Evolutionary conservation across 2,113 vertebrate species (phyloP).

Genomic region (Symphodus melops): DNA sequence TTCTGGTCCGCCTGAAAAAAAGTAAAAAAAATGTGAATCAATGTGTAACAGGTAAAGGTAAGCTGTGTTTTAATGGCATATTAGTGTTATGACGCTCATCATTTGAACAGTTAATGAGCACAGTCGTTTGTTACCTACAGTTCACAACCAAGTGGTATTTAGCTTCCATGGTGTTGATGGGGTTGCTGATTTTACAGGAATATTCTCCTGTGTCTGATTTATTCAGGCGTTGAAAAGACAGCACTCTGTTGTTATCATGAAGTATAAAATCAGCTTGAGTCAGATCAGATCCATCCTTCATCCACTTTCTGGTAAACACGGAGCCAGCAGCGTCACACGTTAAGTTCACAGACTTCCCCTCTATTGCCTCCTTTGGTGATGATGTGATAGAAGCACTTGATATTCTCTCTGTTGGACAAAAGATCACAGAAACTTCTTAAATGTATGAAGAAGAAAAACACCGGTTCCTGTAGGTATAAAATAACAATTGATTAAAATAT

Average conservation of each 20-base stretch:
- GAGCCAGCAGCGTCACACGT: constrained; percentile 24
- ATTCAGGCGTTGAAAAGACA: constrained; percentile 41
- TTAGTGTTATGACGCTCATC: neutral
- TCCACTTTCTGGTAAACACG: constrained; percentile 18
- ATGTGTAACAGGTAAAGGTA: too few relatives aligned
- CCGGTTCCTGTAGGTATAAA: too few relatives aligned
- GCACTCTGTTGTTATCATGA: constrained; percentile 32
- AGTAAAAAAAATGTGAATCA: too few relatives aligned
- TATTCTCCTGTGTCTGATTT: constrained; percentile 37
- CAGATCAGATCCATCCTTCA: constrained; percentile 36
- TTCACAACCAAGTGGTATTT: neutral
- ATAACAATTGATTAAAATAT: too few relatives aligned
- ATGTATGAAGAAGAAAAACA: too few relatives aligned
- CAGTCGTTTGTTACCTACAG: constrained; percentile 20
- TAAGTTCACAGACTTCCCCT: constrained; percentile 39
- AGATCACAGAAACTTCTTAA: too few relatives aligned
- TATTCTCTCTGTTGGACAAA: neutral
- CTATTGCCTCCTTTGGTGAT: neutral
- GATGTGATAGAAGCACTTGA: neutral
- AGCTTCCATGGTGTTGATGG: constrained; percentile 17
- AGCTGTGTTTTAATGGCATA: too few relatives aligned
- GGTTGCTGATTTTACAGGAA: constrained; percentile 47
- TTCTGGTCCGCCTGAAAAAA: constrained; percentile 62
- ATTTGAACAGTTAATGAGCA: neutral
- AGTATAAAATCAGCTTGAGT: constrained; percentile 27